Percentiles rank a stretch among this genome's conserved stretches.
phyloP scores from a whole-genome alignment of 2,113 vertebrate genomes.

The Salvelinus fontinalis region DNA sequence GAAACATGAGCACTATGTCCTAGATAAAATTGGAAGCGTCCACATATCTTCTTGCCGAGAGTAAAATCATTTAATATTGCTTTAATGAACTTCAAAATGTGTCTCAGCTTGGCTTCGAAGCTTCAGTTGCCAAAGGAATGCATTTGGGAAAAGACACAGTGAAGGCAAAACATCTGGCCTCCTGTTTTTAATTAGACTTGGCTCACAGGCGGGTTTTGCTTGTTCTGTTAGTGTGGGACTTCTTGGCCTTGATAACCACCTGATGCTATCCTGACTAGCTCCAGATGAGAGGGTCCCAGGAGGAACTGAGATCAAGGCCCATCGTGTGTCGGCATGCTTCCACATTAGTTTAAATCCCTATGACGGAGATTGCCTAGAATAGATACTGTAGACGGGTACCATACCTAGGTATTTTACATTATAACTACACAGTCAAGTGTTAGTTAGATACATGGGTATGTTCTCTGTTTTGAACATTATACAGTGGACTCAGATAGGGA shows the following conservation, averaged over 20 bases:
- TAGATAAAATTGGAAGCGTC: constrained; percentile 17
- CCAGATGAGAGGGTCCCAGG: constrained; percentile 24
- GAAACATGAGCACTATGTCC: background rate
- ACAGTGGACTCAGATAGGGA: too few relatives aligned
- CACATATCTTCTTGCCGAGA: constrained; percentile 22
- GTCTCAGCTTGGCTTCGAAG: constrained; percentile 43
- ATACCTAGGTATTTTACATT: too few relatives aligned
- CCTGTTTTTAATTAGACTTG: constrained; percentile 63
- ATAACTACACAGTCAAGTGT: too few relatives aligned
- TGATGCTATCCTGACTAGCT: constrained; percentile 30
- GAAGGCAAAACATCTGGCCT: constrained; percentile 57
- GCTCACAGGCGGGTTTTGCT: constrained; percentile 35
- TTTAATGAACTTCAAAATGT: constrained; percentile 53
- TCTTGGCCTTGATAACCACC: constrained; percentile 36
- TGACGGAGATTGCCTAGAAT: background rate
- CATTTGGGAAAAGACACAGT: constrained; percentile 53
- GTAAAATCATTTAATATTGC: constrained; percentile 40
- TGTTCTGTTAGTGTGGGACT: constrained; percentile 39
- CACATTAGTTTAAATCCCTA: background rate
- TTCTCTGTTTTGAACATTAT: too few relatives aligned
- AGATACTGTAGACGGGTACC: too few relatives aligned
- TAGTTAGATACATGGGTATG: too few relatives aligned
- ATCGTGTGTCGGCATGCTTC: background rate
- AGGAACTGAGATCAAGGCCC: constrained; percentile 27
- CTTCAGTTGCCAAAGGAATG: constrained; percentile 40